These are phyloP conservation scores for Blastomussa wellsi DNA, from an alignment of 92 coral and sea anemone species.

Conservation along the genomic window DNA sequence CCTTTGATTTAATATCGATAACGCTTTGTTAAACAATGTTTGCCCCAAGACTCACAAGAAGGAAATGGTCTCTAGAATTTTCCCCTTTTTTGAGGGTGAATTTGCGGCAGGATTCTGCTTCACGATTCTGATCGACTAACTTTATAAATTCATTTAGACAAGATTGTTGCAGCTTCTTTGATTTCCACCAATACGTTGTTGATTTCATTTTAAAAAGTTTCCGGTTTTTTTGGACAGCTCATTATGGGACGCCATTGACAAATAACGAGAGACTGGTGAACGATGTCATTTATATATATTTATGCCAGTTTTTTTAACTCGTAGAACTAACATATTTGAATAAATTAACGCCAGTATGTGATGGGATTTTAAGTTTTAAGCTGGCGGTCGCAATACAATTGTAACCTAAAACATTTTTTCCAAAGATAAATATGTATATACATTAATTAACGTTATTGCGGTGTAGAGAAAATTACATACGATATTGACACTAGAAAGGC, in stretches of 20 bases:
- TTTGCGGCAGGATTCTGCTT: neutral
- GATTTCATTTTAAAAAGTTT: too few species aligned
- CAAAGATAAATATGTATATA: too few species aligned
- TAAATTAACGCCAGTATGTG: neutral
- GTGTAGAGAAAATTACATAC: neutral
- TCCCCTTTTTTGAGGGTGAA: neutral
- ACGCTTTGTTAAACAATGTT: neutral
- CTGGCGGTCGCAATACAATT: neutral
- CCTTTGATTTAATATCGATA: neutral
- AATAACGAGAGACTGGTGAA: neutral
- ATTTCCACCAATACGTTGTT: neutral
- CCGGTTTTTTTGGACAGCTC: neutral
- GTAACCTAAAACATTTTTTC: neutral
- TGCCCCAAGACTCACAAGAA: neutral
- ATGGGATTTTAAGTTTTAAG: neutral
- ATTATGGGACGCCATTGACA: neutral
- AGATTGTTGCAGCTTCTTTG: neutral
- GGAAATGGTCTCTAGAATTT: neutral
- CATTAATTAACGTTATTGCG: neutral
- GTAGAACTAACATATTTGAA: neutral
- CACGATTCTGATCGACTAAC: neutral
- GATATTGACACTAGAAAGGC: constrained; percentile 1
- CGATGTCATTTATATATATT: neutral
- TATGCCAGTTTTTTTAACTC: neutral
- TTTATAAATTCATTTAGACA: neutral